Conservation (phyloP, 2,888 invertebrate species). For the Automeris io region DNA sequence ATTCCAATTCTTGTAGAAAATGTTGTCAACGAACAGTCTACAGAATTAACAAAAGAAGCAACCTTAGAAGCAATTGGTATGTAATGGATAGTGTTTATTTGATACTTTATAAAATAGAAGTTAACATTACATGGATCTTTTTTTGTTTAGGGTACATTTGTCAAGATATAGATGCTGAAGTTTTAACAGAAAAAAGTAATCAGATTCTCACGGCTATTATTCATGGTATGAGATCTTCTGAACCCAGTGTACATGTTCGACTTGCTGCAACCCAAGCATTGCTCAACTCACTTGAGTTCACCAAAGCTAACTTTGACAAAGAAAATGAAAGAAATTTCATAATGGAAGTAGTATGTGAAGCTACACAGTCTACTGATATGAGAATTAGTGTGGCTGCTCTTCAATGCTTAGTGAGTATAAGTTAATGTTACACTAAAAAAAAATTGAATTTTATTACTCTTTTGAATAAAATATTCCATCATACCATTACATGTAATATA, state of each 20-base stretch:
- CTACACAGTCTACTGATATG: constrained; percentile 94
- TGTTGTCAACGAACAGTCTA: constrained; percentile 90
- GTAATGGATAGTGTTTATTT: neutral
- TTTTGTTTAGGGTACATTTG: constrained; percentile 87
- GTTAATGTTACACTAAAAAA: neutral
- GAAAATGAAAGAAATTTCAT: constrained; percentile 98
- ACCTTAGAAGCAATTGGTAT: constrained; percentile 97
- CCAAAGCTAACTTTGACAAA: constrained; percentile 98
- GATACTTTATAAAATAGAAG: neutral
- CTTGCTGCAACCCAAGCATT: constrained; percentile 98
- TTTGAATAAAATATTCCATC: too few relatives aligned
- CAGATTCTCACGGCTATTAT: constrained; percentile 99
- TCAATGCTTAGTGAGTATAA: constrained; percentile 90
- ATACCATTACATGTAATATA: too few relatives aligned
- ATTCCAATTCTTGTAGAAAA: constrained; percentile 92
- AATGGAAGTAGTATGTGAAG: constrained; percentile 99
- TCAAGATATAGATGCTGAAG: constrained; percentile 97
- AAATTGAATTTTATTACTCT: neutral
- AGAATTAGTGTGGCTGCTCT: constrained; percentile 97
- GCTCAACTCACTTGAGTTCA: constrained; percentile 98
- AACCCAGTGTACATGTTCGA: constrained; percentile 94
- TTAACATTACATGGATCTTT: neutral
- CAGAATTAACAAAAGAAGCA: constrained; percentile 97
- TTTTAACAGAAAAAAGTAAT: constrained; percentile 94
- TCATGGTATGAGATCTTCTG: constrained; percentile 97